A percentile compares a stretch with the other conserved stretches of the same genome.
Conservation (phyloP, 2,113 vertebrate genomes). For the Anoura caudifer region DNA sequence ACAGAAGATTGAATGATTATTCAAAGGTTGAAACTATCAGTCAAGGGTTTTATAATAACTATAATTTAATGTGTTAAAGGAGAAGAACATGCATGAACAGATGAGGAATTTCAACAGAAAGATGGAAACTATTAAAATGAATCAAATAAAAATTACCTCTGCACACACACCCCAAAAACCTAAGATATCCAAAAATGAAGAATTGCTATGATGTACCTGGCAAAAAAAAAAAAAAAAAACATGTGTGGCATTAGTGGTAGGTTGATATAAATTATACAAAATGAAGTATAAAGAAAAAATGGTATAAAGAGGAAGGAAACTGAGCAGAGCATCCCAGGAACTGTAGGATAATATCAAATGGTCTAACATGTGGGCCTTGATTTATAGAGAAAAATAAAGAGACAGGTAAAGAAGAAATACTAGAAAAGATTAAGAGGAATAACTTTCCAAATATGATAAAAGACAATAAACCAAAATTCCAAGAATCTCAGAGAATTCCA, state of each 20-base stretch:
- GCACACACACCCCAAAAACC: rapidly evolving
- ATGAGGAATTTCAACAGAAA: neutral
- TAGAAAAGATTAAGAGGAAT: neutral
- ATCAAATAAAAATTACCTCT: neutral
- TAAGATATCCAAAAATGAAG: neutral
- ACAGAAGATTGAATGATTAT: neutral
- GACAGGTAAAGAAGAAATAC: neutral
- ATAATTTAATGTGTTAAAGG: neutral
- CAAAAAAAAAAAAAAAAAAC: no score
- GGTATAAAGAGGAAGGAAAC: neutral
- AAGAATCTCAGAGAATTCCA: neutral
- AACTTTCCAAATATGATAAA: neutral
- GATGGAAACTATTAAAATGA: neutral
- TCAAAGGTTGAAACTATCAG: neutral
- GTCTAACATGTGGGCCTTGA: neutral
- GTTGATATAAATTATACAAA: neutral
- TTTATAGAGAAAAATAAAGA: neutral
- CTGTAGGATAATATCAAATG: neutral
- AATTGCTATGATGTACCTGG: neutral
- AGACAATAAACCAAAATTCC: neutral
- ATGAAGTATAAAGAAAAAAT: neutral
- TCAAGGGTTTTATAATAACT: neutral
- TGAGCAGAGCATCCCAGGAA: neutral
- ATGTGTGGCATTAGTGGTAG: neutral
- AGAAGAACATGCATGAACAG: neutral